Base-by-base conservation (phyloP, 1,140 invertebrate genomes). In the Orchestia grillus region DNA sequence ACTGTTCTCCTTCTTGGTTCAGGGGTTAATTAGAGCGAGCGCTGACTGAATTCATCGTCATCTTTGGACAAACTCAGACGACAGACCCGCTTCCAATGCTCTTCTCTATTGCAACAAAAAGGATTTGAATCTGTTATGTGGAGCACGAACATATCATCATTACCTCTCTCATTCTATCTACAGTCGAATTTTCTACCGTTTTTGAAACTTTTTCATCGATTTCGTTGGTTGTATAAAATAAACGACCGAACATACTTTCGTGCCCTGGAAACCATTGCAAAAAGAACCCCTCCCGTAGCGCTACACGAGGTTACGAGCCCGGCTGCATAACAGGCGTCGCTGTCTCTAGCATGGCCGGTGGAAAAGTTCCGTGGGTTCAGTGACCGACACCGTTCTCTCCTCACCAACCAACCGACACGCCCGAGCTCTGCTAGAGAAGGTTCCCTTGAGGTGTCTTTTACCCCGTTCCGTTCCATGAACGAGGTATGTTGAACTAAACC, bases 321-420 rank as follows among this genome's bases (percentile, higher is more conserved):
- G 41, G n/a, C 43, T 41, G 88, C 41, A 90, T 90, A 90, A 90
- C 88, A 90, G 88, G 0, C 88, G 28, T 90, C 88, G 87, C 36
- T 36, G 88, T 36, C 88, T 4, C 47, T 77, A 90, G 88, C 41
- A 44, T 90, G 36, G 88, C 88, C n/a, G 41, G n/a, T 42, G 88
- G 88, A 90, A 90, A 43, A 90, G 88, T 90, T 90, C 4, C 43
- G 41, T 90, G 87, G 88, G 88, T 42, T 90, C 88, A 90, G 41
- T 90, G 88, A 90, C 88, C 88, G 88, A 90, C 88, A 90, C 88
- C 41, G 88, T 90, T 90, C 88, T 90, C 43, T 90, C 43, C 88
- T 90, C 88, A 41, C 88, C 43, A 41, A 44, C 41, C 88, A 90
- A 90, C 41, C 88, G 88, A 90, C 88, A 90, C 88, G 88, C 88